phyloP scores from a whole-genome alignment of 2,113 vertebrate genomes.

The Arizona elegans region DNA sequence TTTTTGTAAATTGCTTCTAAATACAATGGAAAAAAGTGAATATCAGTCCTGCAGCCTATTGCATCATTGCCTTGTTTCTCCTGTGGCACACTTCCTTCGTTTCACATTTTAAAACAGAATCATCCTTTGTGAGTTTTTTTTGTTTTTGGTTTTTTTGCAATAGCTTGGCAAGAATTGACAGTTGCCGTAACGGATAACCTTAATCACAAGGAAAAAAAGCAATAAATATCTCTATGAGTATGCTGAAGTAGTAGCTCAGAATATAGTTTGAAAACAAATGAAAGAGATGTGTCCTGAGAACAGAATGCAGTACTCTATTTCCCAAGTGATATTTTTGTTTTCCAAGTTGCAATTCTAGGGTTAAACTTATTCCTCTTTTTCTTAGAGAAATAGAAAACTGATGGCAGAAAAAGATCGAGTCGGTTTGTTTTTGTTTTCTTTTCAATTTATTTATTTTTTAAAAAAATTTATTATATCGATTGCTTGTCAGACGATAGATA shows the following conservation, averaged over 20 bases:
- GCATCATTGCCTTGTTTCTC: slow-evolving; percentile 23
- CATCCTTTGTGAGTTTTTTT: background rate
- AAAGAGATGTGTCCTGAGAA: slow-evolving; percentile 24
- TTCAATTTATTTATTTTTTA: background rate
- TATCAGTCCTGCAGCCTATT: slow-evolving; percentile 45
- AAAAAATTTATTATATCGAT: background rate
- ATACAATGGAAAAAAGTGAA: slow-evolving; percentile 30
- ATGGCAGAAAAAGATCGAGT: background rate
- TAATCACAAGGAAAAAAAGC: slow-evolving; percentile 45
- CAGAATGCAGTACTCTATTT: background rate
- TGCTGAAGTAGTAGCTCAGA: slow-evolving; percentile 17
- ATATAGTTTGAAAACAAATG: slow-evolving; percentile 26
- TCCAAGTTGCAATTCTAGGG: background rate
- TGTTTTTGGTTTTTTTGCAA: background rate
- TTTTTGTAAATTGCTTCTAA: slow-evolving; percentile 30
- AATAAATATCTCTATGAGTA: slow-evolving; percentile 50
- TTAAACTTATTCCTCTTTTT: background rate
- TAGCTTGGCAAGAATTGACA: slow-evolving; percentile 41
- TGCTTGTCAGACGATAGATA: background rate
- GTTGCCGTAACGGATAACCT: slow-evolving; percentile 45
- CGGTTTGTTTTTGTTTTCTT: background rate
- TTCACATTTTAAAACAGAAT: slow-evolving; percentile 59
- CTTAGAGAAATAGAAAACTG: background rate
- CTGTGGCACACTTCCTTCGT: slow-evolving; percentile 47
- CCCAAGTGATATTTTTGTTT: background rate